These are phyloP conservation scores for Lutraria rhynchaena DNA, from an alignment of 1,140 invertebrate species.

Conservation along the genomic window DNA sequence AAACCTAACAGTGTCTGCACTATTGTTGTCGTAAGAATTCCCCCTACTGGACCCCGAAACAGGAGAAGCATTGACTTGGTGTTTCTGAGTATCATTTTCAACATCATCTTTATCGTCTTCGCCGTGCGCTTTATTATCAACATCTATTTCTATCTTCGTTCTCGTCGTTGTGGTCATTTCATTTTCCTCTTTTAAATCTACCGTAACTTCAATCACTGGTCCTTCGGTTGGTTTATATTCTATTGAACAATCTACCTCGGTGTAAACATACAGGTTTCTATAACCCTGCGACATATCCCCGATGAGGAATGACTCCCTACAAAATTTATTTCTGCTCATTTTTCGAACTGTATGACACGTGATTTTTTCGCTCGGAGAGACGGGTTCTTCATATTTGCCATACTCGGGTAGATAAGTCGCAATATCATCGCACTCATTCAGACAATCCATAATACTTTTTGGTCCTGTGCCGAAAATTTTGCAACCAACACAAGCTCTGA, in stretches of 20 bases:
- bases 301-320: constrained; percentile 40
- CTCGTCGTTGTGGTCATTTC: not conserved
- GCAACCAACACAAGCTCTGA: constrained; percentile 35
- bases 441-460: constrained; percentile 20
- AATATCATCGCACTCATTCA: constrained; percentile 30
- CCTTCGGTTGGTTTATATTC: constrained; percentile 9
- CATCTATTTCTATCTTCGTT: too few species aligned
- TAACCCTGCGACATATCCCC: constrained; percentile 36
- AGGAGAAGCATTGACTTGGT: too few species aligned
- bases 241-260: constrained; percentile 5
- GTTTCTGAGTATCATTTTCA: too few species aligned
- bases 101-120: too few species aligned
- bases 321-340: not conserved
- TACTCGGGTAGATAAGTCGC: constrained; percentile 25
- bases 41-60: too few species aligned
- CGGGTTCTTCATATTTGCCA: constrained; percentile 10
- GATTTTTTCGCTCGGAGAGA: not conserved
- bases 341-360: not conserved
- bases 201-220: not conserved
- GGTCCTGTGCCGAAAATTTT: constrained; percentile 51
- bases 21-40: too few species aligned
- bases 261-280: constrained; percentile 23
- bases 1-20: too few species aligned
- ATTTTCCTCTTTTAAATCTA: not conserved
- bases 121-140: too few species aligned